Conservation (phyloP, 1,140 invertebrate genomes). For the Lordiphosa clarofinis region DNA sequence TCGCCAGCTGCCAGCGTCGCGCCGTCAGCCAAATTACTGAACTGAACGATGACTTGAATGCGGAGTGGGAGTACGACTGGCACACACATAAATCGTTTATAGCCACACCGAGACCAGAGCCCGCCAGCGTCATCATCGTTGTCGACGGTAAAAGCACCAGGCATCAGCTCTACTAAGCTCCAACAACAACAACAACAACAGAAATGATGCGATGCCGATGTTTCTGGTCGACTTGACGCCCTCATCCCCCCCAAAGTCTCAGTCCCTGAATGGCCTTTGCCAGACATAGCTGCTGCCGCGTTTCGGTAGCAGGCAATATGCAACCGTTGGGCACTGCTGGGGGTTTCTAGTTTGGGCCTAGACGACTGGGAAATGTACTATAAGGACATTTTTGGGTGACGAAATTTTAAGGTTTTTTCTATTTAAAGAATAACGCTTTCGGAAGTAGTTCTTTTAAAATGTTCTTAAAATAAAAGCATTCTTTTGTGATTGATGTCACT, state of each 20-base stretch:
- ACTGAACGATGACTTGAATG: slow-evolving; percentile 75
- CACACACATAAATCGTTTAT: slow-evolving; percentile 76
- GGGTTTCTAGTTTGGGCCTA: slow-evolving; percentile 4
- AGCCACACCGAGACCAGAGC: slow-evolving; percentile 57
- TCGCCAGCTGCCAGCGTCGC: slow-evolving; percentile 61
- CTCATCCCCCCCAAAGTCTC: slow-evolving; percentile 19
- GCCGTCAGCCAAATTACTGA: slow-evolving; percentile 73
- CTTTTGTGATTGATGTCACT: too few species aligned
- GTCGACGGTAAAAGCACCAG: slow-evolving; percentile 40
- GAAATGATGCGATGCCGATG: slow-evolving; percentile 40
- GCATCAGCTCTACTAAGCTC: slow-evolving; percentile 21
- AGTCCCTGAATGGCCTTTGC: too few species aligned
- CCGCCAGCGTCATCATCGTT: slow-evolving; percentile 53
- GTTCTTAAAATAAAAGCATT: too few species aligned
- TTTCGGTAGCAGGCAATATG: slow-evolving; percentile 16
- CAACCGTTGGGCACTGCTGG: slow-evolving; percentile 29
- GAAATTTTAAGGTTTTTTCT: too few species aligned
- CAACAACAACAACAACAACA: slow-evolving; percentile 25
- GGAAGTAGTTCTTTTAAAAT: too few species aligned
- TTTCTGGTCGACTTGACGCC: slow-evolving; percentile 68
- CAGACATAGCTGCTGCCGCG: too few species aligned
- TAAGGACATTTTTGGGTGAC: too few species aligned
- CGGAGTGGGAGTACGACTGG: slow-evolving; percentile 34
- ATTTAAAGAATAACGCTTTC: too few species aligned
- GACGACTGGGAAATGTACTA: too few species aligned